A percentile compares a stretch with the other conserved stretches of the same genome.
These are phyloP conservation scores for Thomomys bottae DNA, from an alignment of 2,113 vertebrate species.

Conservation along the genomic window DNA sequence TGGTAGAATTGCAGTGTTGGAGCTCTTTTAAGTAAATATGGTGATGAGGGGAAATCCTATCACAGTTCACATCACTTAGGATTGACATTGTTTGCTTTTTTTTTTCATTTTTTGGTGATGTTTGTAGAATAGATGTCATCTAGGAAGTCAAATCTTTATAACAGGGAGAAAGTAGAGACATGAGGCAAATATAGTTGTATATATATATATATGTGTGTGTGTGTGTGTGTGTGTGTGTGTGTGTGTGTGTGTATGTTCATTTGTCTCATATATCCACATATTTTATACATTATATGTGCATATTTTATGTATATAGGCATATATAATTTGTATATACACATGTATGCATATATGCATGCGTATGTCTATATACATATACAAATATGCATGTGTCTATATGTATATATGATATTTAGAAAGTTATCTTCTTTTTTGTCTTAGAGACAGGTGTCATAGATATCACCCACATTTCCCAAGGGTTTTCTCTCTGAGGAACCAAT, in stretches of 20 bases:
- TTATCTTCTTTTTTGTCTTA: background rate
- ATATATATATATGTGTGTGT: background rate
- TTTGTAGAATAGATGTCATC: conserved; percentile 6
- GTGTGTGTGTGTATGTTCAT: no score
- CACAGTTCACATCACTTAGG: background rate
- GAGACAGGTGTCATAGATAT: background rate
- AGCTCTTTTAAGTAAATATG: conserved; percentile 17
- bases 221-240: no score
- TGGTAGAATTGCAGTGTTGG: background rate
- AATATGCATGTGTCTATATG: background rate
- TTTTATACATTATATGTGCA: no score
- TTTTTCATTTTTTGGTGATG: background rate
- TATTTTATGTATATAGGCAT: no score
- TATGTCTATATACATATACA: no score
- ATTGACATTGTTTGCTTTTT: background rate
- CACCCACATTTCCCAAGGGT: background rate
- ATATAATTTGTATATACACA: no score
- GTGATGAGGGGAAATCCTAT: background rate
- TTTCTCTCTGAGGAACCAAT: conserved; percentile 8
- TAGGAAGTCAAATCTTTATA: background rate
- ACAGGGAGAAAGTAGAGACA: background rate
- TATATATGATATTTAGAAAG: background rate
- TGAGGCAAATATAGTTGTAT: background rate
- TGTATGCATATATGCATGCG: no score
- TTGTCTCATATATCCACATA: no score